Conservation (phyloP, 2,113 vertebrate species). For the Prunella himalayana region DNA sequence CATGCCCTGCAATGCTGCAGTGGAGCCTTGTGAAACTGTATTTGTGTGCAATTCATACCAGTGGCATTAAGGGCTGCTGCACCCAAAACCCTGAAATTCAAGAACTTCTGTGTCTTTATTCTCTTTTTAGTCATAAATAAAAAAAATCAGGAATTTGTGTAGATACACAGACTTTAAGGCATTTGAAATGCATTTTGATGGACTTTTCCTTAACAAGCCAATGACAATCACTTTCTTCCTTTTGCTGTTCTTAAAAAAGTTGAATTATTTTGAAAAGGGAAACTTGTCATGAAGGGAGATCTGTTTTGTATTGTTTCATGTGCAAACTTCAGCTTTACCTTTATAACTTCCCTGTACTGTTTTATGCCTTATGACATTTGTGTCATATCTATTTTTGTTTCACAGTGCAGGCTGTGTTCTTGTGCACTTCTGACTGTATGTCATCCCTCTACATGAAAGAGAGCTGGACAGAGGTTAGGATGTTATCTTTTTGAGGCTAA, state of each 20-base stretch:
- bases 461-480: constrained; percentile 19
- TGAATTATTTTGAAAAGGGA: neutral
- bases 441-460: neutral
- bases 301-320: constrained; percentile 10
- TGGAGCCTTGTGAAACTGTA: neutral
- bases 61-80: neutral
- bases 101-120: neutral
- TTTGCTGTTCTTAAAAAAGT: neutral
- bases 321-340: constrained; percentile 29
- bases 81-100: neutral
- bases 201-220: neutral
- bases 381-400: constrained; percentile 25
- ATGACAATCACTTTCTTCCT: neutral
- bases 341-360: neutral
- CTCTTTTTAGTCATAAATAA: neutral
- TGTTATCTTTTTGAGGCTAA: constrained; percentile 19
- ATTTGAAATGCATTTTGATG: neutral
- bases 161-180: neutral
- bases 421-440: neutral
- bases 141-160: neutral
- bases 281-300: neutral
- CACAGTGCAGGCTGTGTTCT: neutral
- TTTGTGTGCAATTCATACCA: neutral
- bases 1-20: neutral
- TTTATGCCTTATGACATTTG: constrained; percentile 35